Conservation (phyloP, 1,140 invertebrate genomes). For the Aphis gossypii region DNA sequence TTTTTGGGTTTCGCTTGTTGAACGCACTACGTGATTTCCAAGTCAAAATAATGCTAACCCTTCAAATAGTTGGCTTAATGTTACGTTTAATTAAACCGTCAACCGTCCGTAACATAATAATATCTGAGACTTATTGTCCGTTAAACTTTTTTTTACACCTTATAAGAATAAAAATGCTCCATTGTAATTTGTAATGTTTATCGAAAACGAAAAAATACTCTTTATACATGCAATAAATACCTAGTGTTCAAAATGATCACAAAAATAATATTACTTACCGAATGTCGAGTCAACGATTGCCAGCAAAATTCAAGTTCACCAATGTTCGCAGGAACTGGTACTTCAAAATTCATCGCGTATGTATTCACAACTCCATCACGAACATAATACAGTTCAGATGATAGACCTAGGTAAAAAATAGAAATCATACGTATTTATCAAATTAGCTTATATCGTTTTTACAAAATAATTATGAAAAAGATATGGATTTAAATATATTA, state of each 20-base stretch:
- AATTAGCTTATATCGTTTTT: not conserved
- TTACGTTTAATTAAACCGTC: conserved; percentile 44
- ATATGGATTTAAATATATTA: not conserved
- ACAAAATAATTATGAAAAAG: not conserved
- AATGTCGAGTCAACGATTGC: conserved; percentile 77
- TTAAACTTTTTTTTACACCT: conserved; percentile 33
- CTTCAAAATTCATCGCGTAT: conserved; percentile 87
- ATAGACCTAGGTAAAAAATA: conserved; percentile 73
- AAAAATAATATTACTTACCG: conserved; percentile 68
- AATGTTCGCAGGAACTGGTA: conserved; percentile 81
- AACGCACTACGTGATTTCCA: conserved; percentile 51
- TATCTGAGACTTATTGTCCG: conserved; percentile 27
- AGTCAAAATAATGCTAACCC: conserved; percentile 47
- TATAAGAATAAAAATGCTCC: not conserved
- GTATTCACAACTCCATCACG: conserved; percentile 86
- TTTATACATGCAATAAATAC: not conserved
- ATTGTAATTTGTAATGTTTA: not conserved
- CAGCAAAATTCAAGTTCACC: conserved; percentile 86
- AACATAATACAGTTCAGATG: conserved; percentile 86
- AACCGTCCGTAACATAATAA: conserved; percentile 14
- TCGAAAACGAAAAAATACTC: too few relatives aligned
- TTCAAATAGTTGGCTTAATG: conserved; percentile 32
- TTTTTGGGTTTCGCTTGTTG: conserved; percentile 55
- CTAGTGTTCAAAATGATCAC: not conserved
- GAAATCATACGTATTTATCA: conserved; percentile 15